Evolutionary conservation across 2,888 invertebrate species (phyloP), one percentile per base, ranked within the genome.

Genomic region (Caradrina clavipalpis): DNA sequence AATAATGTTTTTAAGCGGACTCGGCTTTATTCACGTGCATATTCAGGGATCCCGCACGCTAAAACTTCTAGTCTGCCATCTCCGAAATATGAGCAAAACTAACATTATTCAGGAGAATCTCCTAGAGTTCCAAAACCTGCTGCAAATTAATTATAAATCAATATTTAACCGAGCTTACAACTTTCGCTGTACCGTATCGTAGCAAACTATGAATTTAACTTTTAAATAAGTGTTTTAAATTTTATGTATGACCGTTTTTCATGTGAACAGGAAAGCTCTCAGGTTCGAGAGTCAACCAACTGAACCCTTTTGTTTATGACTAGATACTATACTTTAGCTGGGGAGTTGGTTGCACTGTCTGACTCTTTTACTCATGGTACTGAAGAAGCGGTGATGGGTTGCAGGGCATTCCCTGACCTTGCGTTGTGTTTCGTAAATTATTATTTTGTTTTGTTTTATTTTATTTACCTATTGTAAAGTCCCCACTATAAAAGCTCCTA

Each of bases 1-100:
- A 71, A 77, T 56, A 57, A 53, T 70, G 35, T 58, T 54, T 58
- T 58, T 42, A 54, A 58, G 42, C 21, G 21, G 10, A 49, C 35
- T 35, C 31, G 31, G 26, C 45, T 69, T 76, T 76, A 73, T 58
- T 49, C 69, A 22, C 22, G 54, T 76, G 69, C 49, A 54, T 75
- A 68, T 75, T 72, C 57, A 58, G 53, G 15, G n/a, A 42, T 19
- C 26, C 19, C 42, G 42, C 42, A 22, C 13, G 42, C 35, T 50
- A 26, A 59, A 19, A 50, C 47, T 55, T 55, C 47, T 11, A 59
- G 35, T 39, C 45, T 45, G 51, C 15, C 19, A 59, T 15, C 61
- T 10, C 15, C 42, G 31, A 71, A 70, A 76, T 56, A 61, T 45
- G 26, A 57, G 26, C 31, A 50, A 57, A 71, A 57, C 56, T 49